Evolutionary conservation across 2,888 invertebrate species (phyloP).

Genomic region (Eupithecia subfuscata): DNA sequence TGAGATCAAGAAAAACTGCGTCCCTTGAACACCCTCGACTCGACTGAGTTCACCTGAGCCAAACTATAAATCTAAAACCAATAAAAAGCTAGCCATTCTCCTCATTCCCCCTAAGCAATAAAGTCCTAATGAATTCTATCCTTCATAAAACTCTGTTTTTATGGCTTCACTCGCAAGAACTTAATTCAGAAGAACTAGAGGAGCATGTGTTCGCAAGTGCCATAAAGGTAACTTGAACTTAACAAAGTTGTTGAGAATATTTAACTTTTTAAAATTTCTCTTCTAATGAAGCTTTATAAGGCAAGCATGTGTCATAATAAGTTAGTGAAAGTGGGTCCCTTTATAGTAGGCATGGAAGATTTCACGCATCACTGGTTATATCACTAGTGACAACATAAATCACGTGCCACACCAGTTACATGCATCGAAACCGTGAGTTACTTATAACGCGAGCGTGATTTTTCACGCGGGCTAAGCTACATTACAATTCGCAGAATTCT

Average conservation of each 20-base stretch:
- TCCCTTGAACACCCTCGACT: not conserved
- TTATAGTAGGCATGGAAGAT: too few species aligned
- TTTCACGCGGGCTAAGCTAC: too few species aligned
- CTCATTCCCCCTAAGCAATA: constrained; percentile 25
- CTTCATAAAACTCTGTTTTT: constrained; percentile 30
- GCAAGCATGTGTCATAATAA: constrained; percentile 55
- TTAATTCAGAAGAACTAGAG: constrained; percentile 9
- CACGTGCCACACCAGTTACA: too few species aligned
- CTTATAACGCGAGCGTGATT: too few species aligned
- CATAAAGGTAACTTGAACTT: constrained; percentile 25
- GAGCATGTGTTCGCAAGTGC: constrained; percentile 17
- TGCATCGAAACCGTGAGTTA: too few species aligned
- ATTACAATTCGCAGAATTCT: too few species aligned
- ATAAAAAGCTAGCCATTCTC: not conserved
- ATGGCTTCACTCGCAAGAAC: constrained; percentile 24
- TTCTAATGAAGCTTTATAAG: constrained; percentile 51
- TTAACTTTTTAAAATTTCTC: constrained; percentile 47
- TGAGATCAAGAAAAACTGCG: not conserved
- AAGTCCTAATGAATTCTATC: constrained; percentile 34
- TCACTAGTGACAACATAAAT: too few species aligned
- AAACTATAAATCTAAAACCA: not conserved
- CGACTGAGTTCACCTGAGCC: not conserved
- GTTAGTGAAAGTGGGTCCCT: constrained; percentile 65
- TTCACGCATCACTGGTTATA: too few species aligned
- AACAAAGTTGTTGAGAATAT: constrained; percentile 43